Conservation (phyloP, 2,888 invertebrate species). For the Melipona beecheii region DNA sequence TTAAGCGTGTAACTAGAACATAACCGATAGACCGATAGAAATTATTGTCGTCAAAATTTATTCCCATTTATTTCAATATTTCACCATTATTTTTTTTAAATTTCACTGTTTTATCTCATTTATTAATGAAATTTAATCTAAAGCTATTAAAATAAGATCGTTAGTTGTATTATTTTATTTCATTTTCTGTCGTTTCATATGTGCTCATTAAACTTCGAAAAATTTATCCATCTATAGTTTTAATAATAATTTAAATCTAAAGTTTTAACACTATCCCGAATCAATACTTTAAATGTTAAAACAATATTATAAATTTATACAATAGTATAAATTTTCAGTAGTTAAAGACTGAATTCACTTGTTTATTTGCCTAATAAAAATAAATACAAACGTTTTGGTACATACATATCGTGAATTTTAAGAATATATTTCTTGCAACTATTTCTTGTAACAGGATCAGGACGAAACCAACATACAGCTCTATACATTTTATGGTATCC, state of each 20-base stretch:
- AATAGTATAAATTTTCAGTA: no score
- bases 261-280: background rate
- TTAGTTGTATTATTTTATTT: background rate
- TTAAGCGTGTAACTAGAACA: background rate
- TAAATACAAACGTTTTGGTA: background rate
- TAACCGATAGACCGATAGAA: background rate
- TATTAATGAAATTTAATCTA: background rate
- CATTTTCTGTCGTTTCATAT: background rate
- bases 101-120: background rate
- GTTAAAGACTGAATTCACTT: background rate
- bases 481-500: slow-evolving; percentile 57
- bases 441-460: no score
- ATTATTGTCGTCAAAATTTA: background rate
- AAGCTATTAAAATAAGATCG: background rate
- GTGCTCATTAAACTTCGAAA: no score
- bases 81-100: no score
- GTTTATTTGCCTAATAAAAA: background rate
- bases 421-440: background rate
- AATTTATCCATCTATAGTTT: no score
- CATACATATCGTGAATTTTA: background rate
- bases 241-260: background rate
- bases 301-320: background rate
- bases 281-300: background rate
- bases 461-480: slow-evolving; percentile 13
- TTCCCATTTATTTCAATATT: background rate